Evolutionary conservation across 1,140 invertebrate genomes (phyloP).

Genomic region (Belonocnema kinseyi): DNA sequence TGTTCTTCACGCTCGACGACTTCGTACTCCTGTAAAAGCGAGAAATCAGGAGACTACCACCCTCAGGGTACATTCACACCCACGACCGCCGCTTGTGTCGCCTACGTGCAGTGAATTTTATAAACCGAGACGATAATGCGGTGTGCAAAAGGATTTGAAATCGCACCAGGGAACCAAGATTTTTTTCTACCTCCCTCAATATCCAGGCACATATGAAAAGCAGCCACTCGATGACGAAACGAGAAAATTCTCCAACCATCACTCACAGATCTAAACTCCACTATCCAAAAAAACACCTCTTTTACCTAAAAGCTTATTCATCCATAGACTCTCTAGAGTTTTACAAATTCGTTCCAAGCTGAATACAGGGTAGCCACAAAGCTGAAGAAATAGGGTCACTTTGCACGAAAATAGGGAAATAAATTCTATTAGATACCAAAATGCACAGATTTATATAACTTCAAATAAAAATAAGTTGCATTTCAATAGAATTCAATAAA

Average conservation of each 20-base stretch:
- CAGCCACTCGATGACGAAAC: background rate
- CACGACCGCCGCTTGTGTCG: background rate
- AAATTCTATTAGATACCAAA: too few species aligned
- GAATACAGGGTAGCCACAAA: too few species aligned
- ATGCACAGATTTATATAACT: too few species aligned
- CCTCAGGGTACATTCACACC: constrained; percentile 7
- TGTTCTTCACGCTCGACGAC: background rate
- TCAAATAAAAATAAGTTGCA: too few species aligned
- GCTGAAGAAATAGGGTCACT: too few species aligned
- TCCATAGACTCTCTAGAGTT: too few species aligned
- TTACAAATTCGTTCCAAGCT: too few species aligned
- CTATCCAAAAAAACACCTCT: background rate
- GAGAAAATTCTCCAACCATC: background rate
- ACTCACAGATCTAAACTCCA: background rate
- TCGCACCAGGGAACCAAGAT: constrained; percentile 14
- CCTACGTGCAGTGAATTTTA: constrained; percentile 26
- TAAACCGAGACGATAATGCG: constrained; percentile 19
- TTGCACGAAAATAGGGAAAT: too few species aligned
- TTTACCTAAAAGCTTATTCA: too few species aligned
- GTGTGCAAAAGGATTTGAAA: constrained; percentile 5
- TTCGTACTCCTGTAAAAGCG: background rate
- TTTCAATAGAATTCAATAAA: too few species aligned
- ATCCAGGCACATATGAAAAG: background rate
- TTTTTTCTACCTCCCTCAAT: constrained; percentile 1
- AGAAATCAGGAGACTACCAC: background rate